Evolutionary conservation across 2,797 vertebrate species (phyloP), one percentile per base, ranked within the genome.

Genomic region (Leuciscus waleckii): DNA sequence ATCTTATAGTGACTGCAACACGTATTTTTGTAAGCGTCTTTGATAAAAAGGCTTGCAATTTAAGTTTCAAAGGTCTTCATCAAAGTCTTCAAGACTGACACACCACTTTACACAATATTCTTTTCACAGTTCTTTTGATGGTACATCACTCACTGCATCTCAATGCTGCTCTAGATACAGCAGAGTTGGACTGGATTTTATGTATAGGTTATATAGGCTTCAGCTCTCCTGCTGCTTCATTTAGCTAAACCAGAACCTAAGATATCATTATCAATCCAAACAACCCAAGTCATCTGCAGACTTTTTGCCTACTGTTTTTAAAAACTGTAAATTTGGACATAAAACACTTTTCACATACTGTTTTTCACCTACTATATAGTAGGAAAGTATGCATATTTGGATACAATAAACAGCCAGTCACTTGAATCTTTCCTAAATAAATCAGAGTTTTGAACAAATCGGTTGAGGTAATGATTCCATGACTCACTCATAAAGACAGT

Each of bases 221-320:
- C 58, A 26, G 41, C 16, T 83, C 63, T 69, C n/a, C 19, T 23
- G n/a, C 61, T 58, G n/a, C 26, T 77, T 58, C 26, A 58, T 78
- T 78, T 35, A 78, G 63, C 39, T 84, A 16, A 84, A 21, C 21
- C 16, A 77, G 5, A 29, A 46, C 51, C 49, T 68, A 49, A 68
- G 17, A 83, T 83, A 61, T 41, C 63, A 68, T 43, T 69, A 77
- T 43, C n/a, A 39, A 69, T 68, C 73, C 73, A 68, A 71, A 54
- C 82, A 84, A 69, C 32, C 9, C 5, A 21, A 37, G 37, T 7
- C 9, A 14, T 29, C 13, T 14, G 61, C 61, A 63, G 13, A 29
- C 13, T 16, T 16, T 29, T 63, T 14, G 26, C 26, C 5, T 29
- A 2, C 5, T 63, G 58, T 14, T 63, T 61, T 14, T 14, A 5